Percentiles rank a stretch among this genome's conserved stretches.
Conservation (phyloP, 37 sponge, comb jelly and placozoan genomes). For the Cliona cf. orientalis region DNA sequence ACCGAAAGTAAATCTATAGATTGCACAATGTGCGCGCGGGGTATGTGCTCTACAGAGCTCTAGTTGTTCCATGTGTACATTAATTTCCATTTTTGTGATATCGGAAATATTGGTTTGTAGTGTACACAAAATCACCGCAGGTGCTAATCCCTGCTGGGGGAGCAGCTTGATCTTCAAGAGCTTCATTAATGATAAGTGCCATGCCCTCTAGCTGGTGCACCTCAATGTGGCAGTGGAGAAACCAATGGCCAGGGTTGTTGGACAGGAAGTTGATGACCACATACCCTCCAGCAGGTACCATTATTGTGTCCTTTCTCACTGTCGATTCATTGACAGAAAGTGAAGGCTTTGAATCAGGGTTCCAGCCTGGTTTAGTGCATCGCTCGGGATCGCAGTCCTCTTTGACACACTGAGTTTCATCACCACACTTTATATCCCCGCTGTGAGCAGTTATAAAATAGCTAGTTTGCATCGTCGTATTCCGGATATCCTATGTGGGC, state of each 20-base stretch:
- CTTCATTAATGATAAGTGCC: conserved; percentile 73
- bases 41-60: too few relatives aligned
- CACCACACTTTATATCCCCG: conserved; percentile 13
- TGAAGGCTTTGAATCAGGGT: background rate
- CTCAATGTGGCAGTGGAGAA: conserved; percentile 90
- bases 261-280: conserved; percentile 69
- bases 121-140: conserved; percentile 33
- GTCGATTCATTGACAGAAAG: background rate
- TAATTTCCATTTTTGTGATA: too few relatives aligned
- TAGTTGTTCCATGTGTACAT: too few relatives aligned
- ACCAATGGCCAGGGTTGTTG: conserved; percentile 91
- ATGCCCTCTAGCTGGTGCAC: conserved; percentile 78
- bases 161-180: conserved; percentile 14
- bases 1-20: too few relatives aligned
- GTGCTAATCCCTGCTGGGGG: conserved; percentile 20
- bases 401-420: background rate
- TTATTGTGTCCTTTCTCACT: conserved; percentile 80
- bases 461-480: conserved; percentile 38
- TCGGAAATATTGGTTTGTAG: background rate
- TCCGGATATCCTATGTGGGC: conserved; percentile 52
- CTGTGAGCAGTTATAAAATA: background rate
- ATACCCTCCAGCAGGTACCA: conserved; percentile 85
- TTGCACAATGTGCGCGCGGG: too few relatives aligned
- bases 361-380: conserved; percentile 14
- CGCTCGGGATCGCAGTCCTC: background rate